Evolutionary conservation across 2,888 invertebrate genomes (phyloP).

Genomic region (Gryllus longicercus): DNA sequence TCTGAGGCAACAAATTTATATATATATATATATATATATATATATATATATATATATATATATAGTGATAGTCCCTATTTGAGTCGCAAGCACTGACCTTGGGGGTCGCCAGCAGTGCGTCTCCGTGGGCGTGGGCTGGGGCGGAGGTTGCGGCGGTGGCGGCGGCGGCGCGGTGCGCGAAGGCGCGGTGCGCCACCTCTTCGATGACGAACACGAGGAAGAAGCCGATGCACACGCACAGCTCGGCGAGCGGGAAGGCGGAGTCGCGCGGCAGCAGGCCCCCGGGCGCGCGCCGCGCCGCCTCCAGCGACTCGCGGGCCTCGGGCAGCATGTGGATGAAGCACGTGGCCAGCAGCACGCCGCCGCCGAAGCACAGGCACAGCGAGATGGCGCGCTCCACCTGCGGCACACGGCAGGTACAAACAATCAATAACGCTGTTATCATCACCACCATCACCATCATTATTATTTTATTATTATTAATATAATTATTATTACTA

Average conservation of each 20-base stretch:
- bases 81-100: no score
- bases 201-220: constrained; percentile 56
- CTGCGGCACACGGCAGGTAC: background rate
- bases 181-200: constrained; percentile 46
- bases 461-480: no score
- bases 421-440: no score
- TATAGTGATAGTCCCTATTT: no score
- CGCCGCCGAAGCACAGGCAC: constrained; percentile 53
- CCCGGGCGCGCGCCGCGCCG: constrained; percentile 40
- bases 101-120: background rate
- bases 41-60: no score
- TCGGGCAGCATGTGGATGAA: constrained; percentile 58
- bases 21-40: no score
- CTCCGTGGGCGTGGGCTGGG: background rate
- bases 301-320: constrained; percentile 49
- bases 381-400: constrained; percentile 40
- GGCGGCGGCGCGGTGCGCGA: constrained; percentile 43
- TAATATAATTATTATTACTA: no score
- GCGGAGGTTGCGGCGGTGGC: background rate
- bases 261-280: constrained; percentile 34
- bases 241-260: constrained; percentile 50
- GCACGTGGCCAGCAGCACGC: constrained; percentile 56
- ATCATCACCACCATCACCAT: no score
- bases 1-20: no score
- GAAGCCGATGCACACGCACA: constrained; percentile 53